These are phyloP conservation scores for Falco rusticolus DNA, from an alignment of 2,797 vertebrate species.

Conservation along the genomic window DNA sequence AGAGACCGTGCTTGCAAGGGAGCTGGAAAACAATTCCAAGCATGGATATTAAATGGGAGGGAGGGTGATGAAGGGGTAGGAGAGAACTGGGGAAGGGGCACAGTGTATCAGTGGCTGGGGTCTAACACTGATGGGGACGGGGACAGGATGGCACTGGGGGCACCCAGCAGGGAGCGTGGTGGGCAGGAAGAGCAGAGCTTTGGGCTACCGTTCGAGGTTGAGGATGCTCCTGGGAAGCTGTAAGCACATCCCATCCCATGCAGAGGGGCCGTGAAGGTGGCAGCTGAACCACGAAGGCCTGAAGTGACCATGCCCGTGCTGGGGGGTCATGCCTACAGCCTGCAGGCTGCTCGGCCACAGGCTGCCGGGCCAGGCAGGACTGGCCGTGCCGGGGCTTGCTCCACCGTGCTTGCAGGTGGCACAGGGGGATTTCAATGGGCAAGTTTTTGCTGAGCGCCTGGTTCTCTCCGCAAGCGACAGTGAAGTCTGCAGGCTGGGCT, in stretches of 20 bases:
- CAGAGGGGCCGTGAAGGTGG: neutral
- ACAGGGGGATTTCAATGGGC: neutral
- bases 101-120: too few species aligned
- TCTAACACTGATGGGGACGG: neutral
- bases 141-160: neutral
- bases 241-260: neutral
- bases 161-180: fast-evolving
- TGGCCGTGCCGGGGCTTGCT: neutral
- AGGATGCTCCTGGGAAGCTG: neutral
- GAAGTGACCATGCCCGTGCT: fast-evolving
- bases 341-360: neutral
- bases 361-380: fast-evolving
- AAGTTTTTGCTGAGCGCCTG: neutral
- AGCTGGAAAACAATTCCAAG: neutral
- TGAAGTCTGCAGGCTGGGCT: neutral
- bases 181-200: neutral
- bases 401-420: neutral
- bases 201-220: neutral
- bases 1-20: neutral
- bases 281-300: neutral
- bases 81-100: neutral
- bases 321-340: neutral
- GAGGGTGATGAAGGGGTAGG: neutral
- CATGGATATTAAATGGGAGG: neutral
- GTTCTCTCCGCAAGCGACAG: neutral